Evolutionary conservation across 1,140 invertebrate genomes (phyloP), one percentile per base, ranked within the genome.

Genomic region (Lasioglossum albipes): DNA sequence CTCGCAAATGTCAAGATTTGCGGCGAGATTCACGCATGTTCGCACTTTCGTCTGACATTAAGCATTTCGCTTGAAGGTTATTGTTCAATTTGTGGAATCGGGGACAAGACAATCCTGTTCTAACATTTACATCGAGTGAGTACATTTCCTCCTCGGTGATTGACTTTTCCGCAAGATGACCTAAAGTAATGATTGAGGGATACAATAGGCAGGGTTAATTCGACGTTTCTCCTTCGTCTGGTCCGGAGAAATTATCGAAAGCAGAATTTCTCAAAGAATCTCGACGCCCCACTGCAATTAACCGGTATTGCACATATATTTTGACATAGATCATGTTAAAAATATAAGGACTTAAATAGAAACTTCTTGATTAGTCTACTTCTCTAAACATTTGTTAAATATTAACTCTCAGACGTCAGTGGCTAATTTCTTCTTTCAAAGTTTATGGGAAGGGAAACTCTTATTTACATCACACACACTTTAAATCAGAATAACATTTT

Each of bases 81-180:
- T 45, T 61, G 41, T n/a, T 64, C 41, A 64, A 62, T 73, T 64
- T 13, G 12, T 31, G 41, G 71, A 73, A 73, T 71, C 71, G 71
- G 9, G 71, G 59, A 18, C 59, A 57, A 73, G 42, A 73, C 54
- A n/a, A 59, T 59, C 57, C 57, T n/a, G 41, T 57, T 3, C 13
- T 27, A 73, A 49, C 71, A 27, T n/a, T 54, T 31, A 20, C 20
- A 2, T 2, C 2, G 2, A 22, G 59, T 73, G 36, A 73, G 70
- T 68, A 22, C 66, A 13, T 65, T 73, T 61, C 54, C 54, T 42
- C 22, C 45, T 31, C 49, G 4, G 10, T 45, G 65, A 59, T 76
- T 61, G 12, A 41, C 31, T 49, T 41, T 67, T 68, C 71, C 42
- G 59, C n/a, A 18, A 31, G 27, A 20, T 49, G 71, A 61, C 42